Percentiles rank a stretch among this genome's conserved stretches.
Evolutionary conservation across 2,888 invertebrate genomes (phyloP).

Genomic region (Leucozona laternaria): DNA sequence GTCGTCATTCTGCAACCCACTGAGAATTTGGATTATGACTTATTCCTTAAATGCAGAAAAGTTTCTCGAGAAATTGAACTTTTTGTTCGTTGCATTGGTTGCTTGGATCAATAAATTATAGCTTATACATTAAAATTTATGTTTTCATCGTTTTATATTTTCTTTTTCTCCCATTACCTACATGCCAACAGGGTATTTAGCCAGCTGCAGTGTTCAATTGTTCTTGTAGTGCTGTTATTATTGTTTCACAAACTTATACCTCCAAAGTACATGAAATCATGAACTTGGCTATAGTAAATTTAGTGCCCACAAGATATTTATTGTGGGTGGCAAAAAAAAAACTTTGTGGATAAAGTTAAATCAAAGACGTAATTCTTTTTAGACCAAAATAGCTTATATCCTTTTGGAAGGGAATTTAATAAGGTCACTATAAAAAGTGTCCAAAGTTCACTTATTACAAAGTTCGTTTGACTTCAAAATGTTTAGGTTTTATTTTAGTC

Average conservation of each 20-base stretch:
- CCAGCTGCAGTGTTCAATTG: background rate
- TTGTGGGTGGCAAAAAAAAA: background rate
- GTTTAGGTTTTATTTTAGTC: too few species aligned
- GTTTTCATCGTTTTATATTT: background rate
- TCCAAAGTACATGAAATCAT: background rate
- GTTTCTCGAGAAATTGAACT: background rate
- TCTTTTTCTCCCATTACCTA: background rate
- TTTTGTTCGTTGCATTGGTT: background rate
- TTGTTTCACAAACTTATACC: background rate
- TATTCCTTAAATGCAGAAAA: background rate
- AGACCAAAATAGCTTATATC: background rate
- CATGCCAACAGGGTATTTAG: background rate
- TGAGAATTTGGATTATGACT: background rate
- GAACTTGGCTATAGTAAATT: background rate
- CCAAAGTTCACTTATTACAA: too few species aligned
- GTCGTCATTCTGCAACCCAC: background rate
- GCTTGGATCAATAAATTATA: slow-evolving; percentile 3
- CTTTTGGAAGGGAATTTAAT: too few species aligned
- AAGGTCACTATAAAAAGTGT: too few species aligned
- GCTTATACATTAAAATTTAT: background rate
- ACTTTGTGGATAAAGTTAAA: background rate
- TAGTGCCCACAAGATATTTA: background rate
- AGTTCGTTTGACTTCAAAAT: too few species aligned
- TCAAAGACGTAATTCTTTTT: background rate
- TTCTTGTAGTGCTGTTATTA: slow-evolving; percentile 2